phyloP scores from a whole-genome alignment of 2,888 invertebrate genomes.

The Halictus quadricinctus region DNA sequence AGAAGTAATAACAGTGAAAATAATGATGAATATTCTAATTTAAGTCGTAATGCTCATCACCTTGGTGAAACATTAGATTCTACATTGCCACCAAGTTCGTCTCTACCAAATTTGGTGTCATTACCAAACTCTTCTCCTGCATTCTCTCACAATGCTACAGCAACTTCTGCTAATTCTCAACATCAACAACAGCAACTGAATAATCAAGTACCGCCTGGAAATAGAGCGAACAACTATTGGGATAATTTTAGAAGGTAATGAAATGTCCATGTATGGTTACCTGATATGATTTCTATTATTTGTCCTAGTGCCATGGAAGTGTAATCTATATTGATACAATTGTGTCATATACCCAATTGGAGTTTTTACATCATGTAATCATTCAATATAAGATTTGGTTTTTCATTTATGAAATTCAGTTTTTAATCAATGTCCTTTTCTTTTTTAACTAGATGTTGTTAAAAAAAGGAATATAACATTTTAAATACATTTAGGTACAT shows the following conservation, averaged over 20 bases:
- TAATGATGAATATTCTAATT: conserved; percentile 77
- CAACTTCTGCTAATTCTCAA: conserved; percentile 77
- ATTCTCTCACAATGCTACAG: conserved; percentile 77
- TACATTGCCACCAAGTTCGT: conserved; percentile 78
- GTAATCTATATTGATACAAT: conserved; percentile 30
- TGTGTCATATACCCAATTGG: conserved; percentile 32
- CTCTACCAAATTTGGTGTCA: conserved; percentile 79
- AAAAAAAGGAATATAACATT: conserved; percentile 38
- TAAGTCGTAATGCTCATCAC: conserved; percentile 72
- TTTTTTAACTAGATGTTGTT: conserved; percentile 38
- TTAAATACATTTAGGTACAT: conserved; percentile 49
- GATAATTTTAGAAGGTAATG: conserved; percentile 95
- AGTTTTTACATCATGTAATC: conserved; percentile 42
- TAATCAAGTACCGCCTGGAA: conserved; percentile 95
- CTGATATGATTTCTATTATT: conserved; percentile 31
- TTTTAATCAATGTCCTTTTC: conserved; percentile 37
- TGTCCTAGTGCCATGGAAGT: conserved; percentile 31
- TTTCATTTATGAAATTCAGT: conserved; percentile 39
- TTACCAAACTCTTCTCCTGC: conserved; percentile 77
- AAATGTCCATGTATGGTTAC: conserved; percentile 34
- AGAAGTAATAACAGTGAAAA: conserved; percentile 74
- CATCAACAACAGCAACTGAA: conserved; percentile 85
- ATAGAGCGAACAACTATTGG: conserved; percentile 96
- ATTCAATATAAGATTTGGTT: conserved; percentile 43
- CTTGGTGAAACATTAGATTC: conserved; percentile 70